Base-by-base conservation (phyloP, 2,888 invertebrate species). In the Epinotia nisella region DNA sequence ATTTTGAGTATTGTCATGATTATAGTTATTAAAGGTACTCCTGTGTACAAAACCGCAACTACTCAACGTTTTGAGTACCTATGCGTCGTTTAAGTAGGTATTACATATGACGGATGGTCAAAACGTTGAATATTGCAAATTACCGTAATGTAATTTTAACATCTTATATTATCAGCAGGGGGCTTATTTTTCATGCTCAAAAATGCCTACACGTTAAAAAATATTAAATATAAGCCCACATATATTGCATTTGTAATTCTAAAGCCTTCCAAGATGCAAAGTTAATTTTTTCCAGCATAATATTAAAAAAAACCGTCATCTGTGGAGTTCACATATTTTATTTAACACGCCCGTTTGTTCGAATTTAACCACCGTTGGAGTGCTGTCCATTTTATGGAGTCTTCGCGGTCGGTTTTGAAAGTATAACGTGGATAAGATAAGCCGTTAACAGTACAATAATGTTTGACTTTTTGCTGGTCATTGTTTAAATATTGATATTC, bases 331-430 rank as follows among this genome's bases (percentile, higher is more conserved):
- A 5, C 1, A 7, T 15, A 49, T n/a, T 49, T 45, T 0, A 10
- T 41, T 41, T 10, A n/a, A 65, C 21, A 21, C 55, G 65, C 53
- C n/a, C 65, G 65, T 62, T 17, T 62, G n/a, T 39, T 45, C 13
- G 1, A 1, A 13, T 5, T 3, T n/a, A n/a, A n/a, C n/a, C n/a
- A n/a, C 7, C 78, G 79, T 78, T 80, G 81, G 80, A 79, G 80
- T 80, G 82, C 81, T 79, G 76, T 82, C 78, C 78, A 84, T 85
- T 86, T 86, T 82, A 84, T 79, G 84, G 78, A 74, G 78, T 83
- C 82, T 80, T 76, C 76, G 72, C 73, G 65, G 69, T 78, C 65
- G 53, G 74, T 51, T 73, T 53, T 60, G 58, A 74, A 72, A 78
- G 67, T 79, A 78, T 78, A 79, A 59, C 76, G 73, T 82, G 84